Conservation (phyloP, 2,888 invertebrate species). For the Diogma glabrata region DNA sequence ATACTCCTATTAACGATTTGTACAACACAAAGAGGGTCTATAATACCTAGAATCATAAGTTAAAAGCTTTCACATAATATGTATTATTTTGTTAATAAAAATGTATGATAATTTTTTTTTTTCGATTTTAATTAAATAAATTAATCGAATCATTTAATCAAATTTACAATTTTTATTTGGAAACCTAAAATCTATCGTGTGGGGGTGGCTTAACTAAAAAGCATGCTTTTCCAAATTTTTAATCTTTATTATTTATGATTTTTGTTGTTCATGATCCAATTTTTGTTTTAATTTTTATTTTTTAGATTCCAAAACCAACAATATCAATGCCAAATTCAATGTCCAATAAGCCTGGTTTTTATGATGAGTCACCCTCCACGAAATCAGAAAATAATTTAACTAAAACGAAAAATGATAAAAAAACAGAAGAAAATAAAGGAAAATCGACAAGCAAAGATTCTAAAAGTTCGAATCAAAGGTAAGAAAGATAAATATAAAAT, state of each 20-base stretch:
- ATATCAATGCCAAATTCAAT: conserved; percentile 46
- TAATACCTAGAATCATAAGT: too few species aligned
- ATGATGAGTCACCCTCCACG: conserved; percentile 21
- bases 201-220: conserved; percentile 7
- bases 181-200: too few species aligned
- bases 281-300: conserved; percentile 8
- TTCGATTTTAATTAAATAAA: too few species aligned
- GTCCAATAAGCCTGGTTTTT: conserved; percentile 29
- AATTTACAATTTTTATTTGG: too few species aligned
- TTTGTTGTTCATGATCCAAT: not conserved
- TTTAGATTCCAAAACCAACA: conserved; percentile 37
- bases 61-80: too few species aligned
- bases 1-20: too few species aligned
- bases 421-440: conserved; percentile 10
- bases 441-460: conserved; percentile 6
- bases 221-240: conserved; percentile 10
- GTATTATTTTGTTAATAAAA: too few species aligned
- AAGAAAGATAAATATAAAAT: not conserved
- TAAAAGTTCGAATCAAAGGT: conserved; percentile 1
- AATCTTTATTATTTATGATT: conserved; percentile 26
- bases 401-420: conserved; percentile 13
- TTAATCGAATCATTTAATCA: too few species aligned
- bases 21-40: too few species aligned
- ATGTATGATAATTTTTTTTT: too few species aligned
- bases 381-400: conserved; percentile 16